Conservation (phyloP, 2,113 vertebrate genomes). For the Callipepla squamata region DNA sequence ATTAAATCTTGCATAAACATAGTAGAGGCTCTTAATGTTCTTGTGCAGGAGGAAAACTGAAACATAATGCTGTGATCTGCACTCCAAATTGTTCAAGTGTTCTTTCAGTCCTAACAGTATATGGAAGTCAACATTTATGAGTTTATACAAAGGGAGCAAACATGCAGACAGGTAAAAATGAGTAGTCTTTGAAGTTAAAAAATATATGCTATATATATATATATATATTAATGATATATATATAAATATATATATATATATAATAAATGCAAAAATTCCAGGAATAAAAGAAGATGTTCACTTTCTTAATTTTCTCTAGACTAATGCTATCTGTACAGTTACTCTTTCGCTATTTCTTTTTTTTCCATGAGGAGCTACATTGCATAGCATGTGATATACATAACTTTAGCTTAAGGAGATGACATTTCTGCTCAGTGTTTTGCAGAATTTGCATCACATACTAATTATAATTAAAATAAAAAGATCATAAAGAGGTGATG, state of each 20-base stretch:
- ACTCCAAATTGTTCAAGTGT: not conserved
- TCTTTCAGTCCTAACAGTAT: not conserved
- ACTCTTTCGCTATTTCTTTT: not conserved
- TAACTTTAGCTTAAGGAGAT: not conserved
- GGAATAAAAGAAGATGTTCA: not conserved
- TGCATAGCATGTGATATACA: not conserved
- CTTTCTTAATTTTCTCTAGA: not conserved
- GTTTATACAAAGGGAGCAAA: not conserved
- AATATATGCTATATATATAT: too few relatives aligned
- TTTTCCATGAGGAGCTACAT: not conserved
- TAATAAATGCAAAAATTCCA: not conserved
- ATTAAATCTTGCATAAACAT: not conserved
- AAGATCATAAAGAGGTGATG: constrained; percentile 31
- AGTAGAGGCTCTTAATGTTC: not conserved
- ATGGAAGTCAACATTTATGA: not conserved
- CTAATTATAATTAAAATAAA: constrained; percentile 29
- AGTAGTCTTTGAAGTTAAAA: not conserved
- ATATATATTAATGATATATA: too few relatives aligned
- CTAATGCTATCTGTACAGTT: not conserved
- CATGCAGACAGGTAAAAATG: not conserved
- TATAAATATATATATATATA: too few relatives aligned
- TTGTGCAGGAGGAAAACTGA: not conserved
- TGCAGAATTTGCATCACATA: not conserved
- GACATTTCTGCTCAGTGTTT: not conserved
- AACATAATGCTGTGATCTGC: not conserved